These are phyloP conservation scores for Nannospalax galili DNA, from an alignment of 2,113 vertebrate genomes.

Conservation along the genomic window DNA sequence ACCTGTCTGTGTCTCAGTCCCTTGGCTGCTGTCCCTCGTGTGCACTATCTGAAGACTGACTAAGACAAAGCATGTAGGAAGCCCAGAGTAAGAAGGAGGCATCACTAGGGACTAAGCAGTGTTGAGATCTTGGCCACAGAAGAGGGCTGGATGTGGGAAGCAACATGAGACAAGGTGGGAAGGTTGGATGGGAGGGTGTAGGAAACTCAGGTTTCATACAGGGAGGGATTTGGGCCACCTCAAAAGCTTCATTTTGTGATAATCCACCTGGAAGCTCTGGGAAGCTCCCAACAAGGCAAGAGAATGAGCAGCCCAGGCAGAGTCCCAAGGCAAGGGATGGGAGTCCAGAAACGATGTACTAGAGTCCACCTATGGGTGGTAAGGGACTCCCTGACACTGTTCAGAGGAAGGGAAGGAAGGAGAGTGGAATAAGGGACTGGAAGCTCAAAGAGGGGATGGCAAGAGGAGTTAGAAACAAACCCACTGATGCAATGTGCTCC, in stretches of 20 bases:
- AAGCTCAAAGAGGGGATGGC: background rate
- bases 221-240: background rate
- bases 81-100: background rate
- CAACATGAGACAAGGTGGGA: background rate
- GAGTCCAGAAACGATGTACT: background rate
- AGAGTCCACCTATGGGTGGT: background rate
- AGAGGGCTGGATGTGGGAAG: background rate
- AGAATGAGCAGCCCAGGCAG: background rate
- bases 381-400: background rate
- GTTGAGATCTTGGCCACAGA: background rate
- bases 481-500: background rate
- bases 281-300: background rate
- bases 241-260: background rate
- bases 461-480: background rate
- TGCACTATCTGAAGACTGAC: background rate
- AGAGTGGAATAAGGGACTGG: rapidly evolving
- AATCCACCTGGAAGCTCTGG: background rate
- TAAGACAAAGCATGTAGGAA: background rate
- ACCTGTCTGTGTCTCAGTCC: background rate
- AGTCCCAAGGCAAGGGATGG: no score
- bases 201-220: background rate
- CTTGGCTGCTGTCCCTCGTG: background rate
- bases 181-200: background rate
- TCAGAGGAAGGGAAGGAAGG: background rate
- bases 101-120: background rate